Base-by-base conservation (phyloP, 2,888 invertebrate genomes). In the Leptinotarsa juncta region DNA sequence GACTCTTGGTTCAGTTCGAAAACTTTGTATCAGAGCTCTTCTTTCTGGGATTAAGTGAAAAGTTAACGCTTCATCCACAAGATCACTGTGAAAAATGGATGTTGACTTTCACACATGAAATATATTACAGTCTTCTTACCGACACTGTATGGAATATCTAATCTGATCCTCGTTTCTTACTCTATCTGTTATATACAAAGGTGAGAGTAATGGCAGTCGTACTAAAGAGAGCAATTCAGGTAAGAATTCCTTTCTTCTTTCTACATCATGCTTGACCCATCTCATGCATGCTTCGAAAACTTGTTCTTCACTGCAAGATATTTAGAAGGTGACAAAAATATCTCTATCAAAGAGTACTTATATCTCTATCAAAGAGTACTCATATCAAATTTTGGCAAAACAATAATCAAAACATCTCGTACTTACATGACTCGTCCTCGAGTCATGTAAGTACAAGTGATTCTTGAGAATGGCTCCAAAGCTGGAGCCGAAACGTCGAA, bases 41-140 rank as follows among this genome's bases (percentile, higher is more conserved):
- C 96, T 89, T 86, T 96, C 96, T 1, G 96, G 97, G 90, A 97
- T 93, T 74, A 96, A 88, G 86, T 96, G 95, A 86, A 94, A 97
- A 84, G 96, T 96, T 85, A 94, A 91, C 1, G 96, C 96, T 87
- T 96, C 96, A 86, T 97, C 96, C 70, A 97, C 86, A 66, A 96
- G 89, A 88, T 96, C 96, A 81, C 94, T 93, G 84, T 20, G 53
- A 68, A 69, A 69, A 26, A 68, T 49, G 5, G 32, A 55, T 7
- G 20, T n/a, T 16, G n/a, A 70, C 18, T 14, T 62, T 3, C 15
- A n/a, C n/a, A 62, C 20, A 7, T 20, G 20, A n/a, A 18, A 18
- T 4, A 55, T 57, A 7, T 32, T 23, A 51, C 5, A 32, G 51
- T 60, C 12, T 51, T 67, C 77, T 82, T 85, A 93, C 90, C 95